A percentile compares a stretch with the other conserved stretches of the same genome.
Evolutionary conservation across 2,888 invertebrate species (phyloP).

Genomic region (Rhagium mordax): DNA sequence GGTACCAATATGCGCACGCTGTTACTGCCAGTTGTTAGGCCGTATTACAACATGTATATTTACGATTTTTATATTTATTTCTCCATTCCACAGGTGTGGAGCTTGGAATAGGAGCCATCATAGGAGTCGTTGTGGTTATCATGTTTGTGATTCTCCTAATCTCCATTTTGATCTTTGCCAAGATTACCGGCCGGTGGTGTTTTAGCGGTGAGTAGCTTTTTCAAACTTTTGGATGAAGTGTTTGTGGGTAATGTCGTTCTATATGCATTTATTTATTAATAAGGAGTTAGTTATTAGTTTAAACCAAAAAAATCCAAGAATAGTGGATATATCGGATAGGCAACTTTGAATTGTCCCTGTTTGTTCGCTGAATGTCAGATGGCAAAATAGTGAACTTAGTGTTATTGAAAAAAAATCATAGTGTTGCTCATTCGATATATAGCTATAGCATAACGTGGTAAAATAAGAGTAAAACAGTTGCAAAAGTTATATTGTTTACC

Average conservation of each 20-base stretch:
- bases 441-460: no score
- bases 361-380: no score
- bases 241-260: background rate
- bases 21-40: no score
- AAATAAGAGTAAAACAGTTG: no score
- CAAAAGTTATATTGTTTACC: no score
- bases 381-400: no score
- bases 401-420: background rate
- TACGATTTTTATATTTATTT: conserved; percentile 27
- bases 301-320: background rate
- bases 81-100: conserved; percentile 74
- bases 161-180: conserved; percentile 81
- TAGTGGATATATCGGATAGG: background rate
- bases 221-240: conserved; percentile 3
- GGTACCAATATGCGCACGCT: no score
- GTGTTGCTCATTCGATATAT: no score
- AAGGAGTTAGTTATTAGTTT: background rate
- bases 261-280: background rate
- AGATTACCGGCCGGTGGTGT: conserved; percentile 88
- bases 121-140: conserved; percentile 83
- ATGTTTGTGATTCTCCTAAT: conserved; percentile 77
- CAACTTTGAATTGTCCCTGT: background rate
- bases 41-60: no score
- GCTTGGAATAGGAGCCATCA: conserved; percentile 82
- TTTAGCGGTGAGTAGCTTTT: conserved; percentile 82